phyloP scores from a whole-genome alignment of 2,113 vertebrate species.

The Dolichotis patagonum region DNA sequence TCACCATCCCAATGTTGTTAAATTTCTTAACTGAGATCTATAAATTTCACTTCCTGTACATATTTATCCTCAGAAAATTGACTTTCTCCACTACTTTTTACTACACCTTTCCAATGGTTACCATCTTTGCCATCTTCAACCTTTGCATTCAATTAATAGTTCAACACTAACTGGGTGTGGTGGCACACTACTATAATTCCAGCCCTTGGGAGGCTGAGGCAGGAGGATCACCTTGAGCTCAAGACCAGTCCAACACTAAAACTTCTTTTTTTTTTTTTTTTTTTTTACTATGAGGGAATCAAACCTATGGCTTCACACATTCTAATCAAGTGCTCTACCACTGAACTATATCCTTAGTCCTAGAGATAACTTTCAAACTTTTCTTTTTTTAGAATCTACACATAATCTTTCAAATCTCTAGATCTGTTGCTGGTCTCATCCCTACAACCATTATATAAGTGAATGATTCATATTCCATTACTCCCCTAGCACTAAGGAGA shows the following conservation, averaged over 20 bases:
- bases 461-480: conserved; percentile 64
- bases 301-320: not conserved
- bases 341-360: not conserved
- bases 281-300: not conserved
- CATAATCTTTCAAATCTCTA: not conserved
- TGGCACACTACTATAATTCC: not conserved
- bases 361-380: not conserved
- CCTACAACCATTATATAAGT: not conserved
- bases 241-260: not conserved
- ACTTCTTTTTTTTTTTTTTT: not conserved
- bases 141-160: not conserved
- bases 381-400: not conserved
- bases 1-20: not conserved
- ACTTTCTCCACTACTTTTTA: not conserved
- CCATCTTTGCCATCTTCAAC: not conserved
- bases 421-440: not conserved
- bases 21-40: not conserved
- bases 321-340: not conserved
- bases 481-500: conserved; percentile 40
- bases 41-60: not conserved
- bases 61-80: conserved; percentile 8
- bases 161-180: not conserved
- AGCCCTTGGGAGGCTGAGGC: not conserved
- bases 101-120: not conserved
- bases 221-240: not conserved